Base-by-base conservation (phyloP, 2,888 invertebrate species). In the Drosophila nr. medialis region DNA sequence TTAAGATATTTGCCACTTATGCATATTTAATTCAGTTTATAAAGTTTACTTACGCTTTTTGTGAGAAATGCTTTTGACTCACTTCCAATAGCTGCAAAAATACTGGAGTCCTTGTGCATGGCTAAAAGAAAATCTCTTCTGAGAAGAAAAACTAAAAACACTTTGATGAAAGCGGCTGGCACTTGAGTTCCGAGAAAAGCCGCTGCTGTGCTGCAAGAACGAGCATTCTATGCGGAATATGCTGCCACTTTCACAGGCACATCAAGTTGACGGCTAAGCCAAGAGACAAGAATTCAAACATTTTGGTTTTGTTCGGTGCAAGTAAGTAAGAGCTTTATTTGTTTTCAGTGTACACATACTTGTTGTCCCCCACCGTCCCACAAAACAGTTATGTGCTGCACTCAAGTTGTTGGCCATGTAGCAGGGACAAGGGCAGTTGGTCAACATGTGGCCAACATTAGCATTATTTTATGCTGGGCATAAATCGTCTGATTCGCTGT, bases 401-500 rank as follows among this genome's bases (percentile, higher is more conserved):
- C 64, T 67, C 60, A 61, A 63, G 36, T 60, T 58, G 55, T 56
- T 56, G 24, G 55, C 8, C 40, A 56, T 21, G n/a, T 42, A 30
- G 27, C 59, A 63, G 62, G 32, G 63, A 62, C 64, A 56, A 29
- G 48, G 65, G 45, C 69, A 70, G 71, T 66, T 77, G 71, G 72
- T 83, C 72, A 86, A 24, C 71, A 80, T 74, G 62, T 61, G 66
- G 75, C 49, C 69, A 67, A 54, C 74, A 85, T 86, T 86, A 76
- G 72, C 58, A 53, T 18, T 48, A 64, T 70, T 75, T 81, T 82
- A 77, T 76, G 73, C 62, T 65, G 15, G 60, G 58, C 87, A 89
- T 85, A 89, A 89, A 85, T 85, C 67, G 85, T 89, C 85, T 87
- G 85, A 67, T 18, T 45, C 15, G 45, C 53, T 55, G 63, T 66